Evolutionary conservation across 2,797 vertebrate species (phyloP), one percentile per base, ranked within the genome.

Genomic region (Typhlichthys eigenmanni): DNA sequence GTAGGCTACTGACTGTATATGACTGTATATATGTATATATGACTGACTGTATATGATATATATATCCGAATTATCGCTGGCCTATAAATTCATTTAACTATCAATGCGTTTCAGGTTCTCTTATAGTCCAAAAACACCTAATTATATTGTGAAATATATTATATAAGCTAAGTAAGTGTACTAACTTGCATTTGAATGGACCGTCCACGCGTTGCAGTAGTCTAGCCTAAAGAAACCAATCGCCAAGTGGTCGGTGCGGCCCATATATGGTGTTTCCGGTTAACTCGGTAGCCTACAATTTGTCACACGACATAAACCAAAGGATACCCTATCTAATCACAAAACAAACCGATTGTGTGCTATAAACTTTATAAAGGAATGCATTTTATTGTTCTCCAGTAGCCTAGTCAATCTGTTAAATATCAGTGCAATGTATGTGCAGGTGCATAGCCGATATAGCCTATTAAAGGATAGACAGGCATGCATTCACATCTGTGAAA

Each of bases 181-280:
- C 46, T 56, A 19, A 70, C 70, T 50, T 70, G 76, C 60, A 71
- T 56, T 69, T 60, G 69, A 82, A 76, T 68, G 63, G 50, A 54
- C 79, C 87, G 86, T 76, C 85, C 75, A 78, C 70, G 57, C 62
- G 80, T 82, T 71, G 82, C 72, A 72, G 56, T 49, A 66, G 38
- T 9, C 9, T 7, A 43, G 38, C 24, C 24, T 43, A 49, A 69
- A 75, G 68, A 76, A 88, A 72, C 88, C 90, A 90, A 90, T 91
- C 79, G 69, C 68, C 24, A 69, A 78, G 54, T 70, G 66, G 78
- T 76, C 76, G 55, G 54, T 59, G 58, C 68, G 68, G 72, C 6
- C 92, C 91, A 89, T 93, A 90, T 91, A 85, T 91, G 91, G 92
- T 0, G 75, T 58, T 90, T 93, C 92, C 92, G 90, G 84, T 13